Base-by-base conservation (phyloP, 2,888 invertebrate species). In the Drosophila colorata region DNA sequence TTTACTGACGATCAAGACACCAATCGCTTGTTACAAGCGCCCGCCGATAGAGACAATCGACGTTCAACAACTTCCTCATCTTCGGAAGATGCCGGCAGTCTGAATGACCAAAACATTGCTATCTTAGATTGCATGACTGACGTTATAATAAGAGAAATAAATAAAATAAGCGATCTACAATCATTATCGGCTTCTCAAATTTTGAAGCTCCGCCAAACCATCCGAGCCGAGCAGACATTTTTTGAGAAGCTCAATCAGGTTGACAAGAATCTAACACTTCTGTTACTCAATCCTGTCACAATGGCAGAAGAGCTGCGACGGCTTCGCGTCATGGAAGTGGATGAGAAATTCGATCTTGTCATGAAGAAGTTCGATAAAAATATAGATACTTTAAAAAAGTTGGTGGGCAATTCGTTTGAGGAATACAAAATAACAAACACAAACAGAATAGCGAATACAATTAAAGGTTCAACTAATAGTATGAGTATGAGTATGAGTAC, bases 201-300 rank as follows among this genome's bases (percentile, higher is more conserved):
- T 8, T 56, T 77, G 4, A 79, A 88, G 37, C 60, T 92, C 0
- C 81, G 86, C 0, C 78, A 81, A n/a, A 76, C 90, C 0, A 90
- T 92, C 3, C 79, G 75, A 9, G 60, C 70, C 0, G 92, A 92
- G 41, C 87, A 82, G 33, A 40, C 48, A 0, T 92, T 92, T 69
- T 92, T 92, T 58, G 90, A 91, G 35, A 91, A 91, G 65, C 81
- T 92, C 0, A 89, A 91, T 52, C 89, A 91, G 58, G 88, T 92
- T 3, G 92, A 92, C 64, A 90, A 89, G 41, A 92, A 92, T 64
- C 75, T 92, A 0, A 90, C 91, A 7, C 75, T 90, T 5, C 57
- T 92, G 14, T 57, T 92, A 2, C 69, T 92, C 2, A 92, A 92
- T 77, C 92, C 92, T 0, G 76, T 91, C 0, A 90, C 90, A 1